phyloP scores from a whole-genome alignment of 2,113 vertebrate genomes.

The Malurus alboscapulatus region DNA sequence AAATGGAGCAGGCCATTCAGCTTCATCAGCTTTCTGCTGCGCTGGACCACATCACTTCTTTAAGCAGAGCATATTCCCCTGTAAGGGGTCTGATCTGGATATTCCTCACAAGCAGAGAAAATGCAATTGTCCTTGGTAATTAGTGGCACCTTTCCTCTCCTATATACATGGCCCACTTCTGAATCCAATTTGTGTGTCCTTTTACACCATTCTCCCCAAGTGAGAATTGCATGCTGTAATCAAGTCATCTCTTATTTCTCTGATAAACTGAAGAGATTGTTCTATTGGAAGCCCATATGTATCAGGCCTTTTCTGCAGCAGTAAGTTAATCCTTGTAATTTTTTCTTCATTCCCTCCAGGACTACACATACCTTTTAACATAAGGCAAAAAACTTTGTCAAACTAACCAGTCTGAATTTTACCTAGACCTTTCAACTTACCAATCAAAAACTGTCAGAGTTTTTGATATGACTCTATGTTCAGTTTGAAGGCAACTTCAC shows the following conservation, averaged over 20 bases:
- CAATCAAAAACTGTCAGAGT: not conserved
- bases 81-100: not conserved
- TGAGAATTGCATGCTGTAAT: not conserved
- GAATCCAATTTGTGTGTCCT: not conserved
- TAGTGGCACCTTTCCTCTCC: not conserved
- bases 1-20: not conserved
- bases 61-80: accelerated
- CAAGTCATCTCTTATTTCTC: not conserved
- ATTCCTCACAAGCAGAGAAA: not conserved
- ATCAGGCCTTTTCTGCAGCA: not conserved
- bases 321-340: not conserved
- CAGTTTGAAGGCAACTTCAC: not conserved
- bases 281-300: not conserved
- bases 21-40: not conserved
- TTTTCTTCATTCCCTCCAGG: not conserved
- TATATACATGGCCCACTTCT: not conserved
- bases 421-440: not conserved
- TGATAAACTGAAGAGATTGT: not conserved
- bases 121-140: not conserved
- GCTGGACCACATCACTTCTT: not conserved
- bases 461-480: not conserved
- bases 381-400: not conserved
- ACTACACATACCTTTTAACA: not conserved
- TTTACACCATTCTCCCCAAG: not conserved
- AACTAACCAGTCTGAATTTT: not conserved